Percentiles rank a stretch among this genome's conserved stretches.
Evolutionary conservation across 2,888 invertebrate species (phyloP).

Genomic region (Pomacea canaliculata): DNA sequence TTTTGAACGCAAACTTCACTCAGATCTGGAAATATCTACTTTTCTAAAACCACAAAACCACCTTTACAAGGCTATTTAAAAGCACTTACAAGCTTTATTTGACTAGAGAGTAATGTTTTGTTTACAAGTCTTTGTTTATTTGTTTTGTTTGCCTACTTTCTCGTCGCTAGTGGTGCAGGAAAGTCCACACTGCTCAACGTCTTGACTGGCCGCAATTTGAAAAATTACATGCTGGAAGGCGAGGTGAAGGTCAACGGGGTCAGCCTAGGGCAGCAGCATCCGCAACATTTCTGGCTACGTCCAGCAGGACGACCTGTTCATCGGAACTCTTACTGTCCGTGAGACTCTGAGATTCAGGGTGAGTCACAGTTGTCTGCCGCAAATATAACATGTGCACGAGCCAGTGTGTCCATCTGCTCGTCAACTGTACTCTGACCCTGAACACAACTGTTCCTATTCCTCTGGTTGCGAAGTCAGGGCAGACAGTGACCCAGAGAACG

Average conservation of each 20-base stretch:
- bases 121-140: background rate
- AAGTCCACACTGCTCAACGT: conserved; percentile 94
- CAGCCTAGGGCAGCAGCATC: conserved; percentile 55
- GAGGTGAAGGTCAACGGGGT: conserved; percentile 76
- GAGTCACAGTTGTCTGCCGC: conserved; percentile 47
- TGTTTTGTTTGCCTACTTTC: background rate
- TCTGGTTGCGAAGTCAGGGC: too few relatives aligned
- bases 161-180: conserved; percentile 80
- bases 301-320: conserved; percentile 93
- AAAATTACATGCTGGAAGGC: conserved; percentile 61
- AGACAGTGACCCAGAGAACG: too few relatives aligned
- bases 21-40: too few relatives aligned
- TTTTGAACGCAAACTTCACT: too few relatives aligned
- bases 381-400: too few relatives aligned
- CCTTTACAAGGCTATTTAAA: too few relatives aligned
- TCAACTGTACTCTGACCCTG: background rate
- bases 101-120: too few relatives aligned
- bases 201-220: conserved; percentile 84
- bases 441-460: background rate
- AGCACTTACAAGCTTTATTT: too few relatives aligned
- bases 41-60: too few relatives aligned
- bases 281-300: conserved; percentile 83
- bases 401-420: too few relatives aligned
- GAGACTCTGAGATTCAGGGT: conserved; percentile 94
- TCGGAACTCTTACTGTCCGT: conserved; percentile 88